These are phyloP conservation scores for Platysternon megacephalum DNA, from an alignment of 2,113 vertebrate species.

Conservation along the genomic window DNA sequence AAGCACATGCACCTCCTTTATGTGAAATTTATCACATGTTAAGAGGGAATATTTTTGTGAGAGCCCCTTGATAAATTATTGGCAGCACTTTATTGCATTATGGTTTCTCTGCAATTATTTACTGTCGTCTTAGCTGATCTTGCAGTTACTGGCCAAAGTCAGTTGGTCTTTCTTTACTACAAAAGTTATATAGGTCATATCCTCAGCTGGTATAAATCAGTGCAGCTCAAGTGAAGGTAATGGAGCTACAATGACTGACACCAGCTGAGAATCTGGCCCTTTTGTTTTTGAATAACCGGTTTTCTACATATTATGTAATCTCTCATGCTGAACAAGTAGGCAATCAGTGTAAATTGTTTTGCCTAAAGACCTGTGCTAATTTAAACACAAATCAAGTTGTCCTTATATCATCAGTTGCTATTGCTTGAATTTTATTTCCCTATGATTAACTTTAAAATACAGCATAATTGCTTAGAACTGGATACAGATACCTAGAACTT, in stretches of 20 bases:
- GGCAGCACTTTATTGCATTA: background rate
- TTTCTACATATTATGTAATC: background rate
- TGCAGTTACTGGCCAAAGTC: background rate
- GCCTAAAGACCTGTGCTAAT: background rate
- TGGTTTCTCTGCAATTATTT: background rate
- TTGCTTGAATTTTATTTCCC: conserved; percentile 14
- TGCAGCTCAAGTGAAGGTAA: background rate
- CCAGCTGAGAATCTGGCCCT: background rate
- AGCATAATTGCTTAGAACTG: conserved; percentile 20
- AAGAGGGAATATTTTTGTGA: background rate
- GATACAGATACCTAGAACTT: conserved; percentile 26
- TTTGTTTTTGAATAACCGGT: background rate
- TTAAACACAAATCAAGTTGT: background rate
- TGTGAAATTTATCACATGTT: background rate
- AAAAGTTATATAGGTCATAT: background rate
- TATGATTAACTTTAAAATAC: background rate
- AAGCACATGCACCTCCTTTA: background rate
- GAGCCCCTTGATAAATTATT: background rate
- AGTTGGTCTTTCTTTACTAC: background rate
- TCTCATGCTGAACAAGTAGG: background rate
- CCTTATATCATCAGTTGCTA: background rate
- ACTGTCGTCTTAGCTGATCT: background rate
- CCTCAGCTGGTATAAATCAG: background rate
- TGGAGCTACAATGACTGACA: background rate
- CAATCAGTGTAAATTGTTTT: background rate